Conservation (phyloP, 2,113 vertebrate species). For the Megalops atlanticus region DNA sequence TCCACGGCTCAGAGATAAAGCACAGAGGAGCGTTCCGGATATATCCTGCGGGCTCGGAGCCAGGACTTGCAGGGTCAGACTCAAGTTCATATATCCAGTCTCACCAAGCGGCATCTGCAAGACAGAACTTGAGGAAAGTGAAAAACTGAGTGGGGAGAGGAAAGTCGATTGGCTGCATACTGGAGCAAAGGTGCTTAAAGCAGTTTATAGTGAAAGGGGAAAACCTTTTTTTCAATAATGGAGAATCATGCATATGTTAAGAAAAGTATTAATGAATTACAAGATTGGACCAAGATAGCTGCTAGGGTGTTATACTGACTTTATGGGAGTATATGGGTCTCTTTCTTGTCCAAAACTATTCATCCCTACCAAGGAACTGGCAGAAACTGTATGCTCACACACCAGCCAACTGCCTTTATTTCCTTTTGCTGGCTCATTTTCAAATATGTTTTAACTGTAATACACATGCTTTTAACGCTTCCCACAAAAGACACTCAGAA, state of each 20-base stretch:
- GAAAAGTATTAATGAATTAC: neutral
- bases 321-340: too few species aligned
- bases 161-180: slow-evolving; percentile 28
- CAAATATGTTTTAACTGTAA: too few species aligned
- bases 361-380: too few species aligned
- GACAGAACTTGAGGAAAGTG: neutral
- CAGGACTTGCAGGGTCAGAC: neutral
- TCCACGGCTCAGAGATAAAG: neutral
- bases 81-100: neutral
- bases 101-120: neutral
- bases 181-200: too few species aligned
- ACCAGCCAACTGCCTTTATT: too few species aligned
- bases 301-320: neutral
- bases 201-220: neutral
- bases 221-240: neutral
- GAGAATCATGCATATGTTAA: neutral
- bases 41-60: neutral
- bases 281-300: neutral
- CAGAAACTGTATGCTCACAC: too few species aligned
- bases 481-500: too few species aligned
- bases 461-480: too few species aligned
- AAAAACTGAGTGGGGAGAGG: neutral
- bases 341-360: too few species aligned
- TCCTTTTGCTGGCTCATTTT: too few species aligned
- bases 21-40: neutral